phyloP scores from a whole-genome alignment of 2,113 vertebrate genomes.

The Poeciliopsis prolifica region DNA sequence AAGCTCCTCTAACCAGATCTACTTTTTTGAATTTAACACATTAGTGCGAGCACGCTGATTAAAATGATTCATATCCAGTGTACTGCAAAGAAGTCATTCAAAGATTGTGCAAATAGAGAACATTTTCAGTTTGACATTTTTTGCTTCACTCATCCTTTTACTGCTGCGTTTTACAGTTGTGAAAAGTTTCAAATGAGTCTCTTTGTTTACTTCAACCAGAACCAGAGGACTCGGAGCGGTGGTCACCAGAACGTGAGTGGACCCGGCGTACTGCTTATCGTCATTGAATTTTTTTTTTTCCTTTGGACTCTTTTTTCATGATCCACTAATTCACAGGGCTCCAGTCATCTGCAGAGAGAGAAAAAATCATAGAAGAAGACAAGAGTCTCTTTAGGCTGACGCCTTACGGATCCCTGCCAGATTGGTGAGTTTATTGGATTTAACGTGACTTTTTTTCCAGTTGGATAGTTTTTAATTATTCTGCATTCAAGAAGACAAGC shows the following conservation, averaged over 20 bases:
- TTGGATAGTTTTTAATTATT: neutral
- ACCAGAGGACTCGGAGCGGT: conserved; percentile 53
- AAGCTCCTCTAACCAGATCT: neutral
- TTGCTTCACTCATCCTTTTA: neutral
- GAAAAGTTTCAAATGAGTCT: conserved; percentile 4
- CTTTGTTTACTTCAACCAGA: conserved; percentile 56
- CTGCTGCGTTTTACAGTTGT: neutral
- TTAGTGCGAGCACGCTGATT: neutral
- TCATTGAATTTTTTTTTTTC: neutral
- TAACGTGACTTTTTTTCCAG: neutral
- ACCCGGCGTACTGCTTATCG: conserved; percentile 9
- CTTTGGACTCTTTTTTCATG: conserved; percentile 13
- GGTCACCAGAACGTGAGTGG: conserved; percentile 69
- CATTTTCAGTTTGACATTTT: neutral
- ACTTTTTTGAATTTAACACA: neutral
- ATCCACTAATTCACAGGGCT: conserved; percentile 52
- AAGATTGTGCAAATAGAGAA: neutral
- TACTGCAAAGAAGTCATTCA: neutral
- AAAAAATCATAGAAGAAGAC: conserved; percentile 47
- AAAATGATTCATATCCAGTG: neutral
- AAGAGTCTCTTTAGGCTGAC: conserved; percentile 74
- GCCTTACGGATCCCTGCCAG: conserved; percentile 77
- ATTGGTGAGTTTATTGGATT: conserved; percentile 74
- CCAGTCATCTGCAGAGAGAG: conserved; percentile 32
- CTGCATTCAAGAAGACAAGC: neutral